Base-by-base conservation (phyloP, 37 sponge, comb jelly and placozoan genomes). In the Chondrosia reniformis region DNA sequence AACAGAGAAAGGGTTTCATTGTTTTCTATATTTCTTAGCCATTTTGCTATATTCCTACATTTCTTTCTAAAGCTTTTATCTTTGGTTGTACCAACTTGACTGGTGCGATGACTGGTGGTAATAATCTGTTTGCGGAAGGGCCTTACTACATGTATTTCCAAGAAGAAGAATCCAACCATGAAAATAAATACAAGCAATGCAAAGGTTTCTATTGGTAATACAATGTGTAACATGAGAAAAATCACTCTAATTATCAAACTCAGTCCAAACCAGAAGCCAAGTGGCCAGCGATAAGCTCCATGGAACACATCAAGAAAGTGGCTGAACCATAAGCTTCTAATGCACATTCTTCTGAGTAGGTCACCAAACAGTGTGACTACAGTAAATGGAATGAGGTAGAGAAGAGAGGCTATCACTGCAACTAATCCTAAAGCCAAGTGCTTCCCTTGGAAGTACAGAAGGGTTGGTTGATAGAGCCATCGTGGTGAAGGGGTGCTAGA, bases 361-460 rank as follows among this genome's bases (percentile, higher is more conserved):
- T 59, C 61, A 19, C 61, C 61, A 57, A 15, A 77, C 36, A 77
- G 61, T 31, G 55, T n/a, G 7, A 77, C 41, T 32, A 46, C 4
- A 19, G 77, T 77, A 62, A 52, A 54, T 1, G 77, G 77, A 39
- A 77, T 21, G 17, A 46, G 55, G n/a, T 52, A 52, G 25, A 56
- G 33, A 22, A 77, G 22, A 0, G 37, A n/a, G 39, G 59, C 58
- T 4, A 77, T 1, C 2, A 34, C 15, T 33, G 56, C 30, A 8
- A 58, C 36, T 37, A 77, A 38, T 31, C 49, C 31, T 12, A 77
- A n/a, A 10, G 55, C 42, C 7, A 36, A 37, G 77, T 77, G 77
- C 39, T 77, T 58, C 25, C 41, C 61, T 15, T 13, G 33, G 22
- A 77, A 57, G 33, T 77, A 77, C 10, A 59, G 24, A 2, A 77